A percentile compares a stretch with the other conserved stretches of the same genome.
Evolutionary conservation across 2,888 invertebrate genomes (phyloP).

Genomic region (Nephrotoma flavescens): DNA sequence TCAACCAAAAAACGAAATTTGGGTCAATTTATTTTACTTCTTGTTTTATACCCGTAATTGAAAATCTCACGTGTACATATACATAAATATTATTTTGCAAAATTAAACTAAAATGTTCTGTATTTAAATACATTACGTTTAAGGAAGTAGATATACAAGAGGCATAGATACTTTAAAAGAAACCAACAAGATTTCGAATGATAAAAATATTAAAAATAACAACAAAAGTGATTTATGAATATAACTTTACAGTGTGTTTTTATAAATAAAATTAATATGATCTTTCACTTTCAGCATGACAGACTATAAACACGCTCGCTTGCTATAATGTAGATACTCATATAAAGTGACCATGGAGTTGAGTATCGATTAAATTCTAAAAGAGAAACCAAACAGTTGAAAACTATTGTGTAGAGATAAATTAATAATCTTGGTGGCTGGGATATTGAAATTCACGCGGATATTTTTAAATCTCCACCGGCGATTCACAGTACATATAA

Average conservation of each 20-base stretch:
- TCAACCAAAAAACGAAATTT: background rate
- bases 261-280: background rate
- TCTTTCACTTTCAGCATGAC: background rate
- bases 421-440: background rate
- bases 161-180: background rate
- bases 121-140: background rate
- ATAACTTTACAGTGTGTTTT: background rate
- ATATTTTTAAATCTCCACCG: background rate
- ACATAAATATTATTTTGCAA: background rate
- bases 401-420: background rate
- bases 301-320: background rate
- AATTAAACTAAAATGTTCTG: background rate
- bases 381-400: background rate
- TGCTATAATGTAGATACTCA: background rate
- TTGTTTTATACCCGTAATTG: background rate
- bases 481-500: background rate
- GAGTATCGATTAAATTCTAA: background rate
- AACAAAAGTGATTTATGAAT: background rate
- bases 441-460: background rate
- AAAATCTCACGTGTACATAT: background rate
- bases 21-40: background rate
- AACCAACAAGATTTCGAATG: background rate
- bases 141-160: background rate
- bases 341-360: background rate
- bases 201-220: background rate